These are phyloP conservation scores for Flabesymbios commensalis DNA, from an alignment of 2,888 invertebrate genomes.

Conservation along the genomic window DNA sequence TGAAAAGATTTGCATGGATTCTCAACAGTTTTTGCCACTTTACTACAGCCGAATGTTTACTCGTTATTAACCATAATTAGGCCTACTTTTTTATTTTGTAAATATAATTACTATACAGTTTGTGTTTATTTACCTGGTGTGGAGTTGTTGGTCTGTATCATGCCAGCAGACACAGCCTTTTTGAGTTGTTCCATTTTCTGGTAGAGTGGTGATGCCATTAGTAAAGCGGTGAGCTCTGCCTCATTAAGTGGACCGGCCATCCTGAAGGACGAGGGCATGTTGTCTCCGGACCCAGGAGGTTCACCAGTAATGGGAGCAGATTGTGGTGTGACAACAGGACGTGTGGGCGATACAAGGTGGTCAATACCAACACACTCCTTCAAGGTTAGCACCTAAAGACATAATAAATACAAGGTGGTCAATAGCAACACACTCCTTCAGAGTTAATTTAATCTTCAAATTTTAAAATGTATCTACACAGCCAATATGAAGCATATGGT, in stretches of 20 bases:
- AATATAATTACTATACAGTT: too few species aligned
- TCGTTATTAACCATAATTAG: too few species aligned
- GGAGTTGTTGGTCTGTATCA: too few species aligned
- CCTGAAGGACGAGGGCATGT: constrained; percentile 37
- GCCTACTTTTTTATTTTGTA: too few species aligned
- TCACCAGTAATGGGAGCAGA: constrained; percentile 1
- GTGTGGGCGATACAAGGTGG: constrained; percentile 3
- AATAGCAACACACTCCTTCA: constrained; percentile 52
- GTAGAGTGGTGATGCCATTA: constrained; percentile 58
- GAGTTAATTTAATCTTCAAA: too few species aligned
- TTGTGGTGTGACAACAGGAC: neutral
- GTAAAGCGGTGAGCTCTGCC: constrained; percentile 50
- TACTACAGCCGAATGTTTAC: too few species aligned
- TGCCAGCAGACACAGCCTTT: constrained; percentile 46
- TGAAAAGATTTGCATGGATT: too few species aligned
- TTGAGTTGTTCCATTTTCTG: constrained; percentile 57
- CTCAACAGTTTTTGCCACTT: too few species aligned
- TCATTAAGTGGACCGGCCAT: constrained; percentile 56
- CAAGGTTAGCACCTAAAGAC: constrained; percentile 34
- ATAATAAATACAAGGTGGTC: neutral
- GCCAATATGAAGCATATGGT: too few species aligned
- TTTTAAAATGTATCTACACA: too few species aligned
- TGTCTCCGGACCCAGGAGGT: constrained; percentile 6
- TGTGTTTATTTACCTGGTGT: too few species aligned
- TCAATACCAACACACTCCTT: constrained; percentile 53